Base-by-base conservation (phyloP, 2,797 vertebrate species). In the Ceyx erithaca region DNA sequence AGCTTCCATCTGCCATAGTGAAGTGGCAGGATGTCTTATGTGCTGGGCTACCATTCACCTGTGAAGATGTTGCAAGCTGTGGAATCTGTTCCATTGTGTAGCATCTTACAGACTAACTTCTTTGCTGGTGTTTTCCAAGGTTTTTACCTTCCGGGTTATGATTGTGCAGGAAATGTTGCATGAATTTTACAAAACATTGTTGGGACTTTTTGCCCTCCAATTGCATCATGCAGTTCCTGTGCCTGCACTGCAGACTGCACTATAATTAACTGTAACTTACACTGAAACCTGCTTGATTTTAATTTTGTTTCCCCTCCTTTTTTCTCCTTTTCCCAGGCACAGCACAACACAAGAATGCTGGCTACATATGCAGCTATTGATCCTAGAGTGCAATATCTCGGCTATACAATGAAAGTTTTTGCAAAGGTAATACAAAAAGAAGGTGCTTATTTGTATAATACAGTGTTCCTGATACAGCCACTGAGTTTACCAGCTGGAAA, bases 321-420 rank as follows among this genome's bases (percentile, higher is more conserved):
- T 5, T 26, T 37, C 6, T 4, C 5, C 6, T 14, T 71, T 66
- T 94, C 72, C 41, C 85, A 99, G 99, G 99, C 99, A 51, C 99
- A 99, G 94, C 99, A 99, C 95, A 99, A 99, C 96, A 99, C 99
- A 92, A 98, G 99, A 86, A 99, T 99, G 99, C 97, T 99, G 95
- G 99, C 99, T 57, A 99, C 98, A 1, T 99, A 99, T 6, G 99
- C 99, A 80, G 98, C 99, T 83, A 98, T 99, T 93, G 99, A 99
- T 95, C 98, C 98, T 64, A 98, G 99, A 35, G 99, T 99, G 49
- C 99, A 99, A 51, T 99, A 98, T 94, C 97, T 99, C 87, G 99
- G 99, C 79, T 99, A 99, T 92, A 99, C 99, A 4, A 99, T 99
- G 98, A 99, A 99, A 97, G 99, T 99, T 79, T 99, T 99, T 96